Evolutionary conservation across 1,140 invertebrate species (phyloP), one percentile per base, ranked within the genome.

Genomic region (Tachypleus tridentatus): DNA sequence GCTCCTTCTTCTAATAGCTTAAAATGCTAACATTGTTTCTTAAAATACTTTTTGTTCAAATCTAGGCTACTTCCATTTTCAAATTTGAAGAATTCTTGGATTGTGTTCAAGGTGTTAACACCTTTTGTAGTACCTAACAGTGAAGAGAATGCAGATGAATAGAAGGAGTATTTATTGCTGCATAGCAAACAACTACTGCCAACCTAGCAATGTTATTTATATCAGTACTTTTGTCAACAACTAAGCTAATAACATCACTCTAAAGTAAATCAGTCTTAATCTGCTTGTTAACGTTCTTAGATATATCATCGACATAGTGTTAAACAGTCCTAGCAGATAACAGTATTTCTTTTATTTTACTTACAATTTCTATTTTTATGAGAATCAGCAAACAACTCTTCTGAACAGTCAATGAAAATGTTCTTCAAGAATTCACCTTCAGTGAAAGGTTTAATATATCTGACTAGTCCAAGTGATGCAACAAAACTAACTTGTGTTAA

Each of bases 131-230:
- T 58, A 58, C 5, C 57, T 58, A 58, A 58, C 57, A 58, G 4
- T 58, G 7, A 11, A 29, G 57, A 58, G 48, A 58, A 5, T 58
- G 48, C 57, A 58, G 10, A 58, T 47, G 11, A 58, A 58, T 58
- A 58, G 48, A 3, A 29, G 57, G 11, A 58, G 6, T 58, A 58
- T 58, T 58, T 58, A 58, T 58, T 58, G 57, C 29, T 59, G 58
- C 58, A 59, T 59, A 59, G 29, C 58, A 48, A 59, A 59, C 49
- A 48, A 6, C 5, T 48, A 59, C 49, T 59, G 58, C 58, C 29
- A 58, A 48, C 58, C 58, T 59, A 59, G 11, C 57, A 11, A 59
- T 59, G 49, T 9, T 59, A 59, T 59, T 59, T 59, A 59, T 49
- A 59, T 59, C 11, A 49, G 58, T 59, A 59, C 58, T 59, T 59